A percentile compares a stretch with the other conserved stretches of the same genome.
Conservation (phyloP, 2,888 invertebrate species). For the Eledona agricola region DNA sequence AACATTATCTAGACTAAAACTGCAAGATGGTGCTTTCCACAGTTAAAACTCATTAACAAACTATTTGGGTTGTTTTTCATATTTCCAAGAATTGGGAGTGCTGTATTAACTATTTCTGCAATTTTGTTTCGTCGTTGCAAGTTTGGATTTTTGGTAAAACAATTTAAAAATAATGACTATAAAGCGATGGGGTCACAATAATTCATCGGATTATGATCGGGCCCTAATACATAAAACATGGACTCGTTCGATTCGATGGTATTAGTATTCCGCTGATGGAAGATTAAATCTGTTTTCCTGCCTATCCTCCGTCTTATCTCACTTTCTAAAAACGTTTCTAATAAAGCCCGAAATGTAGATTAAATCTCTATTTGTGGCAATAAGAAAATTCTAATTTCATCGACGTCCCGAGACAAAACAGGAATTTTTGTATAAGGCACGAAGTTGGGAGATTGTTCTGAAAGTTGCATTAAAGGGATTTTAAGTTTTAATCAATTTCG, state of each 20-base stretch:
- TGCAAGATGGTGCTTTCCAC: too few species aligned
- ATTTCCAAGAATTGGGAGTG: too few species aligned
- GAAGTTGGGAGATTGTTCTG: conserved; percentile 8
- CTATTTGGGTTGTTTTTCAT: too few species aligned
- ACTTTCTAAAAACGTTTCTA: conserved; percentile 6
- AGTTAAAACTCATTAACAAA: too few species aligned
- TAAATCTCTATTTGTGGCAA: conserved; percentile 7
- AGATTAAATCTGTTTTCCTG: conserved; percentile 26
- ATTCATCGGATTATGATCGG: conserved; percentile 9
- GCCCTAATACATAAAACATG: conserved; percentile 11
- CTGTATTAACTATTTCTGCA: too few species aligned
- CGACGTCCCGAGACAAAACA: background rate
- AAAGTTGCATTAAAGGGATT: conserved; percentile 24
- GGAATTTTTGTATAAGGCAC: conserved; percentile 14
- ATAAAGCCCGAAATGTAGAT: conserved; percentile 23
- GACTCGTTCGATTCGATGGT: conserved; percentile 6
- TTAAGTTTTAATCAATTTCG: conserved; percentile 24
- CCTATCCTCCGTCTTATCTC: conserved; percentile 14
- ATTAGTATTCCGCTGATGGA: conserved; percentile 24
- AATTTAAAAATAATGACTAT: too few species aligned
- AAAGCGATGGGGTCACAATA: conserved; percentile 8
- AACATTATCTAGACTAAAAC: too few species aligned
- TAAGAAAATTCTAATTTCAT: conserved; percentile 1
- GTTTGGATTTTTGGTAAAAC: too few species aligned
- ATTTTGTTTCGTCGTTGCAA: too few species aligned